Percentiles rank a stretch among this genome's conserved stretches.
phyloP scores from a whole-genome alignment of 2,797 vertebrate genomes.

The Monodelphis domestica region DNA sequence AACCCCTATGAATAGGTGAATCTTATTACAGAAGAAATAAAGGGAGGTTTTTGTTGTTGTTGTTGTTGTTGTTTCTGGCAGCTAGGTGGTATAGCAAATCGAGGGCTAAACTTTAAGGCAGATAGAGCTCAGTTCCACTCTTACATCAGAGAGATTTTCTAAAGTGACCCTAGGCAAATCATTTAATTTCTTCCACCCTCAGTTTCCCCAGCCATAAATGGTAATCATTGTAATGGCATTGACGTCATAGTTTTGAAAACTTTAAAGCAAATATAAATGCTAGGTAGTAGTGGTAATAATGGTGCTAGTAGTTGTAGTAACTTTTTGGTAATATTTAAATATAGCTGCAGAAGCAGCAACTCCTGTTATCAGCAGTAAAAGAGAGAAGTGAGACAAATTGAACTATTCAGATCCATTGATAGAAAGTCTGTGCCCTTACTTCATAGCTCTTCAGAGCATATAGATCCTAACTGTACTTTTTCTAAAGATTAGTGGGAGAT shows the following conservation, averaged over 20 bases:
- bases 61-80: neutral
- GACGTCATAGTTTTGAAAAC: neutral
- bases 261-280: neutral
- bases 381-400: neutral
- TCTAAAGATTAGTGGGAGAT: conserved; percentile 3
- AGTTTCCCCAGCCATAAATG: neutral
- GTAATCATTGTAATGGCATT: neutral
- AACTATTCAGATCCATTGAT: neutral
- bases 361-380: neutral
- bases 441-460: neutral
- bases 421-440: neutral
- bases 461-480: neutral
- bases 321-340: neutral
- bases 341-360: neutral
- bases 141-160: neutral
- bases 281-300: neutral
- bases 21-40: neutral
- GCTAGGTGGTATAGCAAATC: neutral
- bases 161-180: neutral
- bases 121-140: neutral
- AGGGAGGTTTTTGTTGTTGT: too few species aligned
- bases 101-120: neutral
- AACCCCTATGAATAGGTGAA: neutral
- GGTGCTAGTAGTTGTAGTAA: neutral
- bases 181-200: neutral